These are phyloP conservation scores for Archivesica marissinica DNA, from an alignment of 1,140 invertebrate genomes.

Conservation along the genomic window DNA sequence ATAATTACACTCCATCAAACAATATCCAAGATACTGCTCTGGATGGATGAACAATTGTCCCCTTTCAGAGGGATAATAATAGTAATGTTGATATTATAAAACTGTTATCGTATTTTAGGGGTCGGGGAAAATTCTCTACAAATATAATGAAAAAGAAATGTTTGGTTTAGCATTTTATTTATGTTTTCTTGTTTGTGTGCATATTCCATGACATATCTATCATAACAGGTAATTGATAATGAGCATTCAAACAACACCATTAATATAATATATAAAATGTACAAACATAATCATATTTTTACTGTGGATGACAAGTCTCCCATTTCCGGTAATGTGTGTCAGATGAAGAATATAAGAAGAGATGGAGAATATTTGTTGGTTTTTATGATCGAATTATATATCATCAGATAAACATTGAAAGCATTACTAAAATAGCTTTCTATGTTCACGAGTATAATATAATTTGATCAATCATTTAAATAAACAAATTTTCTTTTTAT, in stretches of 20 bases:
- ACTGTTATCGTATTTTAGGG: too few species aligned
- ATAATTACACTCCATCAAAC: too few species aligned
- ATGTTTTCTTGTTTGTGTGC: conserved; percentile 27
- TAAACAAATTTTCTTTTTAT: too few species aligned
- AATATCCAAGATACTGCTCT: too few species aligned
- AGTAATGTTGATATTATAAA: too few species aligned
- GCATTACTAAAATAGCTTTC: background rate
- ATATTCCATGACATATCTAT: conserved; percentile 25
- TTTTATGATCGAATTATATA: background rate
- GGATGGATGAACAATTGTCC: too few species aligned
- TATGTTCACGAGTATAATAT: too few species aligned
- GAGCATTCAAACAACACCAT: conserved; percentile 32
- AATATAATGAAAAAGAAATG: conserved; percentile 2
- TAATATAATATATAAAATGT: conserved; percentile 7
- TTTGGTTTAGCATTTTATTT: conserved; percentile 30
- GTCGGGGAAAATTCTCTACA: too few species aligned
- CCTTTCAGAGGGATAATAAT: too few species aligned
- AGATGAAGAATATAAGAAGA: background rate
- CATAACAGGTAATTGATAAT: background rate
- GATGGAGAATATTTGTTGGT: background rate
- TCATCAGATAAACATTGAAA: background rate
- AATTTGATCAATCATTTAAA: too few species aligned
- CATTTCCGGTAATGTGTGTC: background rate
- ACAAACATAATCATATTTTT: background rate
- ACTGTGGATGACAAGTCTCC: background rate